Evolutionary conservation across 2,113 vertebrate species (phyloP), one percentile per base, ranked within the genome.

Genomic region (Otis tarda): DNA sequence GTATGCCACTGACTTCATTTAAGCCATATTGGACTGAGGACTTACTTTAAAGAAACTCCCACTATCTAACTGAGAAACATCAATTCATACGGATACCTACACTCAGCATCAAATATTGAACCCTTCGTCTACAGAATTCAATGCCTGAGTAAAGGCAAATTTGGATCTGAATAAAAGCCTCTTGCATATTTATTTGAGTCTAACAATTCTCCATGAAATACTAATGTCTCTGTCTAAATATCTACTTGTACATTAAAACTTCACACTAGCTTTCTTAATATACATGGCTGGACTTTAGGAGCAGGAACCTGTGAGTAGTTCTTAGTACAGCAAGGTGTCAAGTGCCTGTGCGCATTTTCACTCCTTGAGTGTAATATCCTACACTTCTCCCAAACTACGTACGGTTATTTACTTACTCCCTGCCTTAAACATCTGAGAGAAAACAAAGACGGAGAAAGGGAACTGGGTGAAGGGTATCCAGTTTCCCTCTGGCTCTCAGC

Each of bases 151-250:
- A 92, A 94, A 89, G 69, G 74, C 64, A 93, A 93, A 90, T 88
- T 94, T 63, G 49, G 73, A 91, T 89, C 37, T 65, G 68, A 96
- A 81, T 52, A 86, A 86, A 91, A 83, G 57, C 10, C 8, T 74
- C 52, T 70, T 89, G 79, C 71, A 74, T 93, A 86, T 88, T 91
- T 93, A 70, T 83, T 35, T 12, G n/a, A 90, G 76, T 61, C 84
- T 85, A 91, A 92, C 50, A 83, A 83, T 86, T 90, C 50, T 16
- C 41, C 33, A 55, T 93, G 90, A 95, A 96, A 90, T 92, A 91
- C 79, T 94, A 73, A 95, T 86, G 50, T 63, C 20, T n/a, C 67
- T 86, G 52, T 77, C 68, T 94, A 90, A 91, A 81, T 60, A 89
- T 41, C 59, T 83, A 43, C 63, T 79, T 79, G 47, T 3, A 5